Base-by-base conservation (phyloP, 2,888 invertebrate species). In the Microchrysa polita region DNA sequence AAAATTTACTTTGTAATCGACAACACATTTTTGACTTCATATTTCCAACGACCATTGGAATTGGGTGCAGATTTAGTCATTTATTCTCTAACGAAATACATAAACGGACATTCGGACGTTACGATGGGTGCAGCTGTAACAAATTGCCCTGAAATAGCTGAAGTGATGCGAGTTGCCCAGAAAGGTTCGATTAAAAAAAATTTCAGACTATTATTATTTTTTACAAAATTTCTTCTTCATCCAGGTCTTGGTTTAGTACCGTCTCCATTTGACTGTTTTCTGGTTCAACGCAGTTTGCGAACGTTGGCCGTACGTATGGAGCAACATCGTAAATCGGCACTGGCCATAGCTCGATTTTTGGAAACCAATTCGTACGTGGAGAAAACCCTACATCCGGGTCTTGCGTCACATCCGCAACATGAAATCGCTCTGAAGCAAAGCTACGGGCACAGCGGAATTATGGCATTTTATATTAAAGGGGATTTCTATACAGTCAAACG, bases 81-180 rank as follows among this genome's bases (percentile, higher is more conserved):
- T 79, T 97, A 98, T 85, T 98, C 98, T 0, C 81, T 97, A 72
- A 97, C 97, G 0, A 99, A 99, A 85, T 99, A 98, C 83, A 94
- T 99, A 91, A 99, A 99, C 85, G 98, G 98, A 0, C 98, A 99
- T 85, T 92, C 95, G 0, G 98, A 99, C 86, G 93, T 97, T 23
- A 91, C 98, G 5, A 98, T 99, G 98, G 98, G 98, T 1, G 93
- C 94, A 16, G 89, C 92, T 7, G 87, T 93, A 40, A 89, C 93
- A 2, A 95, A 91, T 78, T 88, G 90, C 78, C 90, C 93, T 53
- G 89, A 89, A 59, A 80, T 97, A 2, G 90, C 90, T 76, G 86
- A 90, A 12, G 88, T 88, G 81, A 84, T 99, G 44, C 88, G 90
- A 78, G 98, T 94, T 85, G 86, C 95, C 75, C 97, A 97, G 87